phyloP scores from a whole-genome alignment of 1,140 invertebrate genomes.

The Sminthurinus signatus region DNA sequence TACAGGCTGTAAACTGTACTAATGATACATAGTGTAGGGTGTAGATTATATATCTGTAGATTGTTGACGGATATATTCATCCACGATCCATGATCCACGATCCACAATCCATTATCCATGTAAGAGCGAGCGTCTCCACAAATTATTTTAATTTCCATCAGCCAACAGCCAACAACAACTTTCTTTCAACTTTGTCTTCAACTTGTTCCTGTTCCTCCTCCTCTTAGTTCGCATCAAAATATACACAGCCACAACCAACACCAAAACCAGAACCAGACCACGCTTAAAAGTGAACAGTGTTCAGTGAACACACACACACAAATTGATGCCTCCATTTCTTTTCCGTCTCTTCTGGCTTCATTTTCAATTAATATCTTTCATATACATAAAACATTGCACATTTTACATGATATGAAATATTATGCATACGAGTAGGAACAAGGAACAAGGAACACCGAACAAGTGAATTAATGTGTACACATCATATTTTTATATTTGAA shows the following conservation, averaged over 20 bases:
- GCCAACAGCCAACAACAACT: background rate
- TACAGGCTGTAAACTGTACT: too few species aligned
- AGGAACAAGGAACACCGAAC: too few species aligned
- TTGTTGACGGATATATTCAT: too few species aligned
- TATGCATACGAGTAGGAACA: too few species aligned
- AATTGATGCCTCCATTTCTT: background rate
- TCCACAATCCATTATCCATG: slow-evolving; percentile 8
- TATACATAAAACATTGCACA: too few species aligned
- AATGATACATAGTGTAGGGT: too few species aligned
- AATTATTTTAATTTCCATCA: slow-evolving; percentile 14
- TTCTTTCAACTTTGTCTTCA: slow-evolving; percentile 6
- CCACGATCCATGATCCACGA: too few species aligned
- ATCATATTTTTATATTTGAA: too few species aligned
- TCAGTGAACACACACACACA: background rate
- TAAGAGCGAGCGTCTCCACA: slow-evolving; percentile 9
- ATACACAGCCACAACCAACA: background rate
- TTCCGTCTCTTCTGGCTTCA: background rate
- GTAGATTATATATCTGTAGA: too few species aligned
- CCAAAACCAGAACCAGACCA: background rate
- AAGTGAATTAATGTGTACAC: too few species aligned
- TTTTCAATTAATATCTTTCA: too few species aligned
- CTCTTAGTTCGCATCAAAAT: background rate
- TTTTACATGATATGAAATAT: too few species aligned
- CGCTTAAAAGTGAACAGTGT: background rate
- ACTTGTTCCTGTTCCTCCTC: background rate